These are phyloP conservation scores for Lepidocyrtoides sp. DNA, from an alignment of 2,888 invertebrate genomes.

Conservation along the genomic window DNA sequence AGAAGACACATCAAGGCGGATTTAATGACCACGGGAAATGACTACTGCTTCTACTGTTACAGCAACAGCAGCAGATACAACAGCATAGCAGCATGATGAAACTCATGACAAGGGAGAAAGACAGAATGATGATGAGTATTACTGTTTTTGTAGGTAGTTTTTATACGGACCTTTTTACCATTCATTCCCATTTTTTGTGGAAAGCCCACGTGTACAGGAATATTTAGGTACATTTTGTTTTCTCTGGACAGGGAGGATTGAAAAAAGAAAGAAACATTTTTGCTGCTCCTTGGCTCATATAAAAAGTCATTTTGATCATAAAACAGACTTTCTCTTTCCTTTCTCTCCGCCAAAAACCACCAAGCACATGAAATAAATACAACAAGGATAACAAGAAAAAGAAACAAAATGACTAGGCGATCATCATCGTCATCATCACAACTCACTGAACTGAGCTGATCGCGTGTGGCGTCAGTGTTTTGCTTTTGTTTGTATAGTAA, in stretches of 20 bases:
- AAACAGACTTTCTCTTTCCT: not conserved
- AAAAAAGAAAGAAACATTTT: not conserved
- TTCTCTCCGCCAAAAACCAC: not conserved
- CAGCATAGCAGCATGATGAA: not conserved
- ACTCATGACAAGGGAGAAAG: not conserved
- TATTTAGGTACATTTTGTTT: not conserved
- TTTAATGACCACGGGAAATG: slow-evolving; percentile 60
- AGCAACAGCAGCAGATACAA: not conserved
- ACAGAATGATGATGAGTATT: slow-evolving; percentile 23
- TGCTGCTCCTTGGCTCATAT: not conserved
- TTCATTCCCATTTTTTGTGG: not conserved
- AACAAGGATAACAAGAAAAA: not conserved
- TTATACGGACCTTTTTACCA: slow-evolving; percentile 15
- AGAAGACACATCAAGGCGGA: slow-evolving; percentile 54
- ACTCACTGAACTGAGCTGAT: not conserved
- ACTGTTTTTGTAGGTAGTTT: not conserved
- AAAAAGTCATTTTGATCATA: slow-evolving; percentile 26
- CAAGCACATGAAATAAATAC: not conserved
- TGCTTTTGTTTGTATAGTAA: not conserved
- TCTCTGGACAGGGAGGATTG: not conserved
- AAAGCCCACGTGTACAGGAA: not conserved
- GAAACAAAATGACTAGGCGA: slow-evolving; percentile 4
- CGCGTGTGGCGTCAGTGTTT: slow-evolving; percentile 19
- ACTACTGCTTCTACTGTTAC: not conserved
- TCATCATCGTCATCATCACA: too few species aligned